Evolutionary conservation across 2,888 invertebrate species (phyloP), one percentile per base, ranked within the genome.

Genomic region (Apamea anceps): DNA sequence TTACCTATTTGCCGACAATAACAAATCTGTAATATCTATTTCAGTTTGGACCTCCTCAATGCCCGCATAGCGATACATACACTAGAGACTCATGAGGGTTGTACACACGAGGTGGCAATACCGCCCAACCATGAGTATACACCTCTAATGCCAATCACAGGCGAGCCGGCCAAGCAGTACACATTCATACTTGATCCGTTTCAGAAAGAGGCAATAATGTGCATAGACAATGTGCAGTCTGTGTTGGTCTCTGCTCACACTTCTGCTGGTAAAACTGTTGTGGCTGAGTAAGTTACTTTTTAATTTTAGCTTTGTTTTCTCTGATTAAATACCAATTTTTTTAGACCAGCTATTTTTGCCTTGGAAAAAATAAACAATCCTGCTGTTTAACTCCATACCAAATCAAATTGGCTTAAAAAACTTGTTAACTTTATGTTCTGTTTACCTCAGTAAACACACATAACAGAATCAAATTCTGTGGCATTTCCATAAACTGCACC

Each of bases 191-290:
- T 99, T 81, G 99, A 99, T 98, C 98, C 99, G 0, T 99, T 99
- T 95, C 99, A 99, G 94, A 99, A 99, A 91, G 99, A 99, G 95
- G 99, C 99, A 0, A 98, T 99, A 85, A 95, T 98, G 74, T 99
- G 99, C 94, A 98, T 99, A 90, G 99, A 99, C 93, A 99, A 99
- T 95, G 98, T 99, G 92, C 99, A 99, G 93, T 99, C 99, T 18
- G 99, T 99, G 10, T 97, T 99, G 67, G 99, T 99, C 0, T 99
- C 99, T 3, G 99, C 99, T 13, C 99, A 99, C 93, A 99, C 99
- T 0, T 99, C 99, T 7, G 99, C 99, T 70, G 99, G 99, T 75
- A 99, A 99, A 97, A 99, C 99, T 78, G 99, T 99, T 5, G 99
- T 99, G 13, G 99, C 99, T 8, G 99, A 99, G 98, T 99, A 97